A percentile compares a stretch with the other conserved stretches of the same genome.
These are phyloP conservation scores for Peromyscus eremicus DNA, from an alignment of 2,797 vertebrate species.

Conservation along the genomic window DNA sequence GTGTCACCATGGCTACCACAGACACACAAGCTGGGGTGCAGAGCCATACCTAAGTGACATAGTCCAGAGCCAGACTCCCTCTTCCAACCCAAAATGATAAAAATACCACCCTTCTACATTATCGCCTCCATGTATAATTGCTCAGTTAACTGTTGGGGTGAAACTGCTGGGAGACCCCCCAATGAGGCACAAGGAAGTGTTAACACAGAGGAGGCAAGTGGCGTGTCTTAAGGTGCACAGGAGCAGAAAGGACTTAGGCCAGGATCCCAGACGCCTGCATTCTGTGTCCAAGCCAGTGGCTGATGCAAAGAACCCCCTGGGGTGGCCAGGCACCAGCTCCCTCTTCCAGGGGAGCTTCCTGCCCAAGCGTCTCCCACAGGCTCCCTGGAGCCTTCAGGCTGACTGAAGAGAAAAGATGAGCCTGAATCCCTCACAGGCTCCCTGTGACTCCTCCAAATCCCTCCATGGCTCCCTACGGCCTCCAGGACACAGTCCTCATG, in stretches of 20 bases:
- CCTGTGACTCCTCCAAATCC: neutral
- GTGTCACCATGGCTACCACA: neutral
- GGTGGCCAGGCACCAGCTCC: neutral
- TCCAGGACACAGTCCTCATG: neutral
- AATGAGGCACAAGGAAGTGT: rapidly evolving
- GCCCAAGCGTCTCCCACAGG: neutral
- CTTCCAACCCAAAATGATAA: neutral
- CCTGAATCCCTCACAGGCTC: rapidly evolving
- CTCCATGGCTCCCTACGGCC: neutral
- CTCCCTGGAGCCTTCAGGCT: neutral
- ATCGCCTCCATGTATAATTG: too few species aligned
- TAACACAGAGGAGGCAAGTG: neutral
- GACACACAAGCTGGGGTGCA: neutral
- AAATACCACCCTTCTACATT: rapidly evolving
- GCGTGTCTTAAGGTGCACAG: neutral
- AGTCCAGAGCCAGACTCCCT: neutral
- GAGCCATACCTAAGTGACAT: rapidly evolving
- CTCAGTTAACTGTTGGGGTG: neutral
- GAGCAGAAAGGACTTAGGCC: neutral
- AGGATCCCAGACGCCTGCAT: neutral
- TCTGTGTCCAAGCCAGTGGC: neutral
- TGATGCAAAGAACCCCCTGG: neutral
- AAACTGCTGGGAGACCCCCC: rapidly evolving
- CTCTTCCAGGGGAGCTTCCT: neutral
- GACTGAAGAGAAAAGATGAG: neutral